Percentiles rank a stretch among this genome's conserved stretches.
These are phyloP conservation scores for Fulica atra DNA, from an alignment of 2,113 vertebrate genomes.

Conservation along the genomic window DNA sequence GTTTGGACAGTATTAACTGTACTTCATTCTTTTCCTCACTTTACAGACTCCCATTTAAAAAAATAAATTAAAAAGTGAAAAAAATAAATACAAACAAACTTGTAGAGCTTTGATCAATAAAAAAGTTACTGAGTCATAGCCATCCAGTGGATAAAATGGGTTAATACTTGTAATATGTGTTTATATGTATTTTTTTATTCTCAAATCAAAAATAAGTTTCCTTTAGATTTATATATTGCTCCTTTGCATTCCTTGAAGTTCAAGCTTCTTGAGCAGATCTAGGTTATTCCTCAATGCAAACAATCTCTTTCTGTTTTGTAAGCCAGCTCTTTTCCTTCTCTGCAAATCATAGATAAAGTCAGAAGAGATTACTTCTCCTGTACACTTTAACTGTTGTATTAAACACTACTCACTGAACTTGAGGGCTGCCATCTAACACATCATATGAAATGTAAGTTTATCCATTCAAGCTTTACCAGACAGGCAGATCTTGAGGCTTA, in stretches of 20 bases:
- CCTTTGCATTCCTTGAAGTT: background rate
- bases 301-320: background rate
- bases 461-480: background rate
- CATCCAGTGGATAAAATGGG: background rate
- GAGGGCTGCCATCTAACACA: background rate
- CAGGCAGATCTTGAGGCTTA: background rate
- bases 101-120: background rate
- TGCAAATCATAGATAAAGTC: background rate
- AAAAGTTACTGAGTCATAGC: background rate
- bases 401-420: background rate
- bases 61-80: background rate
- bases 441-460: background rate
- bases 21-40: background rate
- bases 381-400: background rate
- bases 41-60: background rate
- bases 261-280: background rate
- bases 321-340: background rate
- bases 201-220: background rate
- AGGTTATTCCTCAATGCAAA: background rate
- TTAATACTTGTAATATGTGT: background rate
- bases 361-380: background rate
- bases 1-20: background rate
- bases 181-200: background rate
- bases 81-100: background rate
- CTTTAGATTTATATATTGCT: background rate